These are phyloP conservation scores for Carcina quercana DNA, from an alignment of 2,888 invertebrate genomes.

Conservation along the genomic window DNA sequence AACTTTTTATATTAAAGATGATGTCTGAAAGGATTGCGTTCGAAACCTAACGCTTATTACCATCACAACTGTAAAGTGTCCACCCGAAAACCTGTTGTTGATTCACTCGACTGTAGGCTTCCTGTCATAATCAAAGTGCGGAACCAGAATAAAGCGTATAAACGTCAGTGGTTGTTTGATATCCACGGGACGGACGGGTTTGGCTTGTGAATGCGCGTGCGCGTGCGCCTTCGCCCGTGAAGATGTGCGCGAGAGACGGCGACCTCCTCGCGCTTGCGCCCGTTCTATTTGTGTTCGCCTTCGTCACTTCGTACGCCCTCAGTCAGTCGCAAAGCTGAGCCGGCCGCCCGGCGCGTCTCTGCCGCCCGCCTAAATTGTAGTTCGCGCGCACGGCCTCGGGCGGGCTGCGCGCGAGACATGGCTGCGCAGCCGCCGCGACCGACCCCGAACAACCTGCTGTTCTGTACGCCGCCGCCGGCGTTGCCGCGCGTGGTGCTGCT, in stretches of 20 bases:
- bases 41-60: slow-evolving; percentile 46
- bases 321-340: slow-evolving; percentile 69
- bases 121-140: slow-evolving; percentile 51
- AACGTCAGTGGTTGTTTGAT: slow-evolving; percentile 62
- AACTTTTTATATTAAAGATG: slow-evolving; percentile 31
- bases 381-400: slow-evolving; percentile 56
- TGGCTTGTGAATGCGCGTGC: slow-evolving; percentile 66
- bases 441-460: slow-evolving; percentile 67
- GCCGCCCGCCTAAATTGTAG: slow-evolving; percentile 43
- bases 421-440: slow-evolving; percentile 67
- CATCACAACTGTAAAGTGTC: slow-evolving; percentile 47
- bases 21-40: slow-evolving; percentile 40
- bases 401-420: slow-evolving; percentile 56
- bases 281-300: slow-evolving; percentile 72
- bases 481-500: slow-evolving; percentile 68
- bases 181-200: slow-evolving; percentile 63
- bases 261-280: slow-evolving; percentile 72
- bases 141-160: slow-evolving; percentile 61
- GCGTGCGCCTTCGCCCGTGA: slow-evolving; percentile 71
- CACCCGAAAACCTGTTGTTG: slow-evolving; percentile 54
- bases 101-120: slow-evolving; percentile 31
- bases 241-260: slow-evolving; percentile 72
- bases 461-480: slow-evolving; percentile 62
- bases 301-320: slow-evolving; percentile 71
- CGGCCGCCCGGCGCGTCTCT: slow-evolving; percentile 67